Conservation (phyloP, 23 tunicate species). For the Corella eumyota region DNA sequence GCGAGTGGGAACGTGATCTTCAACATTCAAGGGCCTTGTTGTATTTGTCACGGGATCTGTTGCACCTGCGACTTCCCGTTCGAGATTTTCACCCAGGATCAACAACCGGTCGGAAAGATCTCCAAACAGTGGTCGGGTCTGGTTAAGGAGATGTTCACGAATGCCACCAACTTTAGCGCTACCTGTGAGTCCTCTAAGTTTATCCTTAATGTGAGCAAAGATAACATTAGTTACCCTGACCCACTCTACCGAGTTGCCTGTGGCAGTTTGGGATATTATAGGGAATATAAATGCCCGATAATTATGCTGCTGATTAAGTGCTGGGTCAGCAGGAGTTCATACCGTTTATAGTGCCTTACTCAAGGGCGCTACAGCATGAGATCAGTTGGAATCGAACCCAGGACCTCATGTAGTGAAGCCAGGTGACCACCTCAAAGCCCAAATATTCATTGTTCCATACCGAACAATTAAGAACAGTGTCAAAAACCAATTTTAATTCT, state of each 20-base stretch:
- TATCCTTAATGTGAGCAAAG: no score
- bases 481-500: background rate
- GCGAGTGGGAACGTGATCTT: conserved; percentile 38
- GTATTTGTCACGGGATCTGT: conserved; percentile 88
- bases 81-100: conserved; percentile 38
- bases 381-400: no score
- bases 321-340: no score
- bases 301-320: no score
- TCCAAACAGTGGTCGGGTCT: conserved; percentile 66
- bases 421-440: background rate
- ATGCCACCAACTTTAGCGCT: conserved; percentile 77
- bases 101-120: conserved; percentile 38
- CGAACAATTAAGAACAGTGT: no score
- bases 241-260: no score
- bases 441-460: background rate
- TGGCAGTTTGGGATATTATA: no score
- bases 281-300: no score
- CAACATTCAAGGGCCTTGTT: conserved; percentile 82
- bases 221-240: no score
- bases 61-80: conserved; percentile 84
- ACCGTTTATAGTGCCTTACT: no score
- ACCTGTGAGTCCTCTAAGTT: conserved; percentile 42
- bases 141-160: conserved; percentile 68
- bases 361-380: no score
- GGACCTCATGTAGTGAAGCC: no score